Evolutionary conservation across 2,888 invertebrate genomes (phyloP).

Genomic region (Drosophila melanosoma): DNA sequence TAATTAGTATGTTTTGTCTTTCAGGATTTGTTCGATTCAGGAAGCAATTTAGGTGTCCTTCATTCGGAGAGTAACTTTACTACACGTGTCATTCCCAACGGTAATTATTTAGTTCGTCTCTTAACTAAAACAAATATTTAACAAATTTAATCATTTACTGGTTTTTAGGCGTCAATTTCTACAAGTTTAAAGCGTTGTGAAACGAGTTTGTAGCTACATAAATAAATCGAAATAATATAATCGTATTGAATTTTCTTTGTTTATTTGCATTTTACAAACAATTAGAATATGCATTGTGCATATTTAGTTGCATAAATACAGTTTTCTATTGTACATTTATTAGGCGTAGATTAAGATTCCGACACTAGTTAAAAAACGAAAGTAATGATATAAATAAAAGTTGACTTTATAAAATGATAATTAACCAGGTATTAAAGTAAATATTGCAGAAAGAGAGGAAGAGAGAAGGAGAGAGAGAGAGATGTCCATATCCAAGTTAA

Average conservation of each 20-base stretch:
- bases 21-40: conserved; percentile 65
- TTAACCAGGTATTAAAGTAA: conserved; percentile 46
- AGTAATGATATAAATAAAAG: conserved; percentile 35
- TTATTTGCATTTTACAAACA: conserved; percentile 55
- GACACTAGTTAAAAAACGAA: conserved; percentile 38
- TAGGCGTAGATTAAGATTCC: conserved; percentile 57
- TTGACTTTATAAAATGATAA: conserved; percentile 49
- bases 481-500: conserved; percentile 32
- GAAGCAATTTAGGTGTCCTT: conserved; percentile 31
- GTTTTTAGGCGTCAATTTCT: conserved; percentile 76
- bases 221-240: neutral
- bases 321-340: conserved; percentile 63
- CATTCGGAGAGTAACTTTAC: conserved; percentile 42
- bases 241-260: conserved; percentile 36
- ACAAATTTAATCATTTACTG: conserved; percentile 5
- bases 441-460: conserved; percentile 37
- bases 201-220: neutral
- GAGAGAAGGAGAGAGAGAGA: neutral
- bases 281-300: conserved; percentile 34
- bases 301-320: conserved; percentile 42
- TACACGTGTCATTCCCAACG: conserved; percentile 78
- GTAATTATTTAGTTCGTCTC: conserved; percentile 46
- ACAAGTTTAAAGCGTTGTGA: conserved; percentile 73
- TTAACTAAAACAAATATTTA: neutral
- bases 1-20: neutral